Base-by-base conservation (phyloP, 1,140 invertebrate species). In the Musca vetustissima region DNA sequence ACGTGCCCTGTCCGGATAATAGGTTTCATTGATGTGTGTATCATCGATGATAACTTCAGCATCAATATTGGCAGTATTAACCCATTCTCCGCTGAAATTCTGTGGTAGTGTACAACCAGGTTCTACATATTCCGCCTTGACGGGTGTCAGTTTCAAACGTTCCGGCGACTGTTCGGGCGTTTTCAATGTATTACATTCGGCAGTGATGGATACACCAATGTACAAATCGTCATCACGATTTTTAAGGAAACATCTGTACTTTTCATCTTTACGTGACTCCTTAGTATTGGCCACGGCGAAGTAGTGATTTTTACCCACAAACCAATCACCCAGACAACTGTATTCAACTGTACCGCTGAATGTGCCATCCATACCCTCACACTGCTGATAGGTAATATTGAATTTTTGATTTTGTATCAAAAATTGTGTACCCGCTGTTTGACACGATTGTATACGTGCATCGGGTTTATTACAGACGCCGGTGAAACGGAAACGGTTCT, bases 341-440 rank as follows among this genome's bases (percentile, higher is more conserved):
- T 93, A 98, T 82, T 97, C 94, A 6, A 96, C 93, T 72, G 92
- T 92, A 83, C 94, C 93, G 83, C 95, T 91, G 83, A 94, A 93
- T 3, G 95, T 97, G 43, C 90, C 93, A 22, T 85, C 85, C 87
- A 88, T 88, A 65, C 92, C 93, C 57, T 88, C 83, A 83, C 97
- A 99, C 78, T 91, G 89, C 69, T 92, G 91, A 80, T 97, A 99
- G 8, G 93, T 96, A 67, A 98, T 96, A 74, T 95, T 94, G 74
- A 98, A 98, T 77, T 98, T 96, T 81, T 98, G 94, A 85, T 98
- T 99, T 28, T 95, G 94, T 72, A 98, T 97, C 49, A 97, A 89
- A 83, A 97, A 97, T 81, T 97, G 93, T 14, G 95, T 96, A 69
- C 96, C 97, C 43, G 96, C 93, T 14, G 92, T 93, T 85, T 98